Percentiles rank a stretch among this genome's conserved stretches.
Evolutionary conservation across 2,113 vertebrate genomes (phyloP).

Genomic region (Pontoporia blainvillei): DNA sequence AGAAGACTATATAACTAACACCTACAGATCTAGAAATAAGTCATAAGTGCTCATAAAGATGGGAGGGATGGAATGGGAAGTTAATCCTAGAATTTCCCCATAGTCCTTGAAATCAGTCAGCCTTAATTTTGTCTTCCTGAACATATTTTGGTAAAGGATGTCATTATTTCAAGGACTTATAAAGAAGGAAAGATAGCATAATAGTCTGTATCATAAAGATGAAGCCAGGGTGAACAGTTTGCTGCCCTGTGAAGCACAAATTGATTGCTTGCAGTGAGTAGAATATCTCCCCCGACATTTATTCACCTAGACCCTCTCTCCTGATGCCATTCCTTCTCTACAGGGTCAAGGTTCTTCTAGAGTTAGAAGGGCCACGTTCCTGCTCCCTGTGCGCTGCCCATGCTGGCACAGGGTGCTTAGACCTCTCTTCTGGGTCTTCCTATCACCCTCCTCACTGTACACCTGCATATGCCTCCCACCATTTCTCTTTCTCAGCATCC

Average conservation of each 20-base stretch:
- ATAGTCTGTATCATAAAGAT: fast-evolving
- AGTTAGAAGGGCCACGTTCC: background rate
- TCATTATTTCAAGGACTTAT: background rate
- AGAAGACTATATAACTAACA: background rate
- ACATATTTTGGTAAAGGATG: background rate
- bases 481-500: background rate
- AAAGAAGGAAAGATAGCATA: background rate
- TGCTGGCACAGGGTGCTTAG: background rate
- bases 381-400: fast-evolving
- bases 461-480: background rate
- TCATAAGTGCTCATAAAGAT: background rate
- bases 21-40: background rate
- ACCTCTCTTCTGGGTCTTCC: background rate
- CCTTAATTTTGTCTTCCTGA: background rate
- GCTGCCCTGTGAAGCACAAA: background rate
- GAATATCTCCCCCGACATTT: fast-evolving
- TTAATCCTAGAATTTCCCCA: background rate
- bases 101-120: background rate
- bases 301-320: background rate
- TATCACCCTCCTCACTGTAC: fast-evolving
- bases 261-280: fast-evolving
- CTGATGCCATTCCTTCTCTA: fast-evolving
- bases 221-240: background rate
- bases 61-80: background rate
- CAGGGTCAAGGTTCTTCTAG: fast-evolving